phyloP scores from a whole-genome alignment of 2,797 vertebrate species.

The Poeciliopsis paucimaculata region DNA sequence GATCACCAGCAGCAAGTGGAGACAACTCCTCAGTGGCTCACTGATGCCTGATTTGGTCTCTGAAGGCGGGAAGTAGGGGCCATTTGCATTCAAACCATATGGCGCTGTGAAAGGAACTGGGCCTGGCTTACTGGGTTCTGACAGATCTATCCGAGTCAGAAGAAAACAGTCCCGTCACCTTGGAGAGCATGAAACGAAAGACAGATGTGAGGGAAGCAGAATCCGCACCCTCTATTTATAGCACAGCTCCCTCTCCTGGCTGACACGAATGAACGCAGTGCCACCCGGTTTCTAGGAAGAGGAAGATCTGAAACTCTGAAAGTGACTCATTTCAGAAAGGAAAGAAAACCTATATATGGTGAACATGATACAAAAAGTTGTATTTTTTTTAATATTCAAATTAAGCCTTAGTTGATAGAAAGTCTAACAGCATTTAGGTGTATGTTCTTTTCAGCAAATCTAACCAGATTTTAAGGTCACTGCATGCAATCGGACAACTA shows the following conservation, averaged over 20 bases:
- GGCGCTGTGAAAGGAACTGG: not conserved
- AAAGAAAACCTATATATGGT: not conserved
- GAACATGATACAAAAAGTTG: not conserved
- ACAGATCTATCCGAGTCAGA: not conserved
- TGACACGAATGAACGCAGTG: constrained; percentile 36
- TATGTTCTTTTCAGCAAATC: not conserved
- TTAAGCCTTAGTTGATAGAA: not conserved
- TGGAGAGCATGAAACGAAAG: constrained; percentile 12
- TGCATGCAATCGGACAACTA: not conserved
- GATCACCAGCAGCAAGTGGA: constrained; percentile 59
- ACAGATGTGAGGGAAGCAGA: not conserved
- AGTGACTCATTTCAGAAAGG: not conserved
- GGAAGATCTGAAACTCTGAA: not conserved
- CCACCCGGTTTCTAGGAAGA: constrained; percentile 21
- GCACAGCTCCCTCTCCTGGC: constrained; percentile 74
- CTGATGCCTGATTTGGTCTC: constrained; percentile 71
- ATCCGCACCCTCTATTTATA: constrained; percentile 48
- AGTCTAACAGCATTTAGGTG: not conserved
- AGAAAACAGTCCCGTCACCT: not conserved
- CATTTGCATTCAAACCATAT: constrained; percentile 35
- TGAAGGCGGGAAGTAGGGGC: constrained; percentile 53
- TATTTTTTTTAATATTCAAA: not conserved
- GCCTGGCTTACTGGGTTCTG: not conserved
- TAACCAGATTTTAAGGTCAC: not conserved
- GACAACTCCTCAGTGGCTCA: constrained; percentile 73